Evolutionary conservation across 2,888 invertebrate genomes (phyloP).

Genomic region (Drosophila formosana): DNA sequence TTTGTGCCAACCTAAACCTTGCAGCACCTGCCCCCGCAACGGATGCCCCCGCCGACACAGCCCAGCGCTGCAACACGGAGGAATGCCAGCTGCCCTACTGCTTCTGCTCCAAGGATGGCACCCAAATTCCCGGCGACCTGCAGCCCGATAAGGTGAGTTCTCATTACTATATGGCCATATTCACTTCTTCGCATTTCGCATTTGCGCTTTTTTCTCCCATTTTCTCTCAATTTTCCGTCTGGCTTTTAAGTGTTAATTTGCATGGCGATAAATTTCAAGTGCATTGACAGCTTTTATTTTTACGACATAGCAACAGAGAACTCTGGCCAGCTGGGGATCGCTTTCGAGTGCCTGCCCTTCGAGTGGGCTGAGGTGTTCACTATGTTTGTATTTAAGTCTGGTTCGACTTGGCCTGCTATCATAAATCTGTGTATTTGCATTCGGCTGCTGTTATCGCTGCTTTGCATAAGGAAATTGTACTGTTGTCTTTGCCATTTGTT

Average conservation of each 20-base stretch:
- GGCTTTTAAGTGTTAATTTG: slow-evolving; percentile 76
- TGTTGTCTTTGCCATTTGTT: slow-evolving; percentile 68
- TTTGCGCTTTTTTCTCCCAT: slow-evolving; percentile 15
- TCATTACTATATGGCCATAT: no score
- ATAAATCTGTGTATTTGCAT: slow-evolving; percentile 80
- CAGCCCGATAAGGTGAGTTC: slow-evolving; percentile 91
- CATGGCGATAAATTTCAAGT: slow-evolving; percentile 76
- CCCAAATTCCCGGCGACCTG: slow-evolving; percentile 93
- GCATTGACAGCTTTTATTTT: slow-evolving; percentile 79
- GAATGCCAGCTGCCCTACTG: slow-evolving; percentile 94
- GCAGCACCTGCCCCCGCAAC: slow-evolving; percentile 93
- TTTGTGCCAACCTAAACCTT: slow-evolving; percentile 54
- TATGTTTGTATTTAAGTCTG: slow-evolving; percentile 38
- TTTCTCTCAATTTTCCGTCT: slow-evolving; percentile 6
- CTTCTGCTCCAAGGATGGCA: slow-evolving; percentile 96
- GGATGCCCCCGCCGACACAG: slow-evolving; percentile 92
- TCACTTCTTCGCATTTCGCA: not conserved
- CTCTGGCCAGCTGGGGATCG: slow-evolving; percentile 58
- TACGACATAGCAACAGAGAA: slow-evolving; percentile 60
- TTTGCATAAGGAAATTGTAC: slow-evolving; percentile 80
- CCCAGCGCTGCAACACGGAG: slow-evolving; percentile 91
- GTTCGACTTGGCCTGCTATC: slow-evolving; percentile 31
- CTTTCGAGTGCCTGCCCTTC: not conserved
- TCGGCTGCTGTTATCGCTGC: slow-evolving; percentile 74
- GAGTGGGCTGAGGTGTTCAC: not conserved